Percentiles rank a stretch among this genome's conserved stretches.
These are phyloP conservation scores for Caradrina kadenii DNA, from an alignment of 2,888 invertebrate genomes.

Conservation along the genomic window DNA sequence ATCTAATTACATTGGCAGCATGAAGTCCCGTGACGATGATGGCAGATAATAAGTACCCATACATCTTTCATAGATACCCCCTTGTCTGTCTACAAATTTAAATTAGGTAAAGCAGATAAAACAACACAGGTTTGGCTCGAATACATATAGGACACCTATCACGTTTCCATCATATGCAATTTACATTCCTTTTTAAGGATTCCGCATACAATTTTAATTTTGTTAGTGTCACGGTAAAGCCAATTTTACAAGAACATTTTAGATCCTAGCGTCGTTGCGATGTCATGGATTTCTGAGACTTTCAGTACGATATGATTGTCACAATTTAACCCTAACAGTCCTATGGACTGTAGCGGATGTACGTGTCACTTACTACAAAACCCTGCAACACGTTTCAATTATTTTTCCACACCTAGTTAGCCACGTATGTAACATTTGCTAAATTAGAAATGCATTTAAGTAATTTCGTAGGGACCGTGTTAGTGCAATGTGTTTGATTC, in stretches of 20 bases:
- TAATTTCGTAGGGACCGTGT: too few relatives aligned
- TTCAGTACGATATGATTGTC: too few relatives aligned
- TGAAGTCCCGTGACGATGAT: neutral
- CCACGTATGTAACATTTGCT: too few relatives aligned
- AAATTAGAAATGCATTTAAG: too few relatives aligned
- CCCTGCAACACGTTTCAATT: too few relatives aligned
- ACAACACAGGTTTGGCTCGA: neutral
- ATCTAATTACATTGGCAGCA: neutral
- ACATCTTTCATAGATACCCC: neutral
- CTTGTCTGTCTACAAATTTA: neutral
- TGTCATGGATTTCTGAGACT: neutral
- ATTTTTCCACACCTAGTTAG: too few relatives aligned
- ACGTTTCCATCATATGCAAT: neutral
- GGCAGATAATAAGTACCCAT: neutral
- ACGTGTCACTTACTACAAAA: too few relatives aligned
- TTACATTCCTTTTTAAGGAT: neutral
- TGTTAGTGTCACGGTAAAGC: too few relatives aligned
- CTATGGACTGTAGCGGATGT: too few relatives aligned
- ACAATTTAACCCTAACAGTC: too few relatives aligned
- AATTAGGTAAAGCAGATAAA: neutral
- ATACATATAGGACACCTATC: neutral
- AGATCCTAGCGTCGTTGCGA: neutral
- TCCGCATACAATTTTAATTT: neutral
- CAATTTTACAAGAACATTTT: neutral
- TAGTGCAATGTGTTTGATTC: neutral